Evolutionary conservation across 2,797 vertebrate species (phyloP).

Genomic region (Artibeus lituratus): DNA sequence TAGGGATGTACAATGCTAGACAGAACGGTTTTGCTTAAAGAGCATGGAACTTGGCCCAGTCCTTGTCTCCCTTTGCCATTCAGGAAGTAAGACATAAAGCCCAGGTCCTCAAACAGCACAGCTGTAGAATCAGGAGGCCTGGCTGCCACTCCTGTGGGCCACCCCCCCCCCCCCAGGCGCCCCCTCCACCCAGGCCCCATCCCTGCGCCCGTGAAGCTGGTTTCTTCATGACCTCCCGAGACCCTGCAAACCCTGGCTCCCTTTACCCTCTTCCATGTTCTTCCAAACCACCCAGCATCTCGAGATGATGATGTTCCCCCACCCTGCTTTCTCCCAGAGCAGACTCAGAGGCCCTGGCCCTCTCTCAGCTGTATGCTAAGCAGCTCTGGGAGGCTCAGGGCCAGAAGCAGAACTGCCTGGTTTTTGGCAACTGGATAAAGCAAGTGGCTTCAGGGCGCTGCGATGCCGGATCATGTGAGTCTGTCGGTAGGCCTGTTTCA

Average conservation of each 20-base stretch:
- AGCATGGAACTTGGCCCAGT: not conserved
- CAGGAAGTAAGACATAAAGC: not conserved
- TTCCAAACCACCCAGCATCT: not conserved
- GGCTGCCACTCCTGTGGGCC: not conserved
- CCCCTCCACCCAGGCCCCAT: accelerated
- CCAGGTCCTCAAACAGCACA: not conserved
- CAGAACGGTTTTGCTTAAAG: not conserved
- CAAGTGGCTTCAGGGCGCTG: not conserved
- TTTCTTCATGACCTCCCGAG: not conserved
- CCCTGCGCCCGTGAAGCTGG: not conserved
- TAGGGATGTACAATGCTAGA: not conserved
- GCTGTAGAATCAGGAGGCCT: not conserved
- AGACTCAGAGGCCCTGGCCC: not conserved
- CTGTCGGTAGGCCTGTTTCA: not conserved
- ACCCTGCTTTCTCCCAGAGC: not conserved
- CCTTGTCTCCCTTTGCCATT: not conserved
- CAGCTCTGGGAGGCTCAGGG: not conserved
- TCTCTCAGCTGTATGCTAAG: constrained; percentile 44
- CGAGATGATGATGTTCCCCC: not conserved
- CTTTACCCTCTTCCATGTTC: not conserved
- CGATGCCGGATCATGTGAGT: constrained; percentile 1
- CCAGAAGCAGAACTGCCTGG: not conserved
- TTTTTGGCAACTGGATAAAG: constrained; percentile 45
- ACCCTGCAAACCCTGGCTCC: not conserved
- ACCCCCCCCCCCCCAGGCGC: not conserved